These are phyloP conservation scores for Herpailurus yagouaroundi DNA, from an alignment of 2,113 vertebrate genomes.

Conservation along the genomic window DNA sequence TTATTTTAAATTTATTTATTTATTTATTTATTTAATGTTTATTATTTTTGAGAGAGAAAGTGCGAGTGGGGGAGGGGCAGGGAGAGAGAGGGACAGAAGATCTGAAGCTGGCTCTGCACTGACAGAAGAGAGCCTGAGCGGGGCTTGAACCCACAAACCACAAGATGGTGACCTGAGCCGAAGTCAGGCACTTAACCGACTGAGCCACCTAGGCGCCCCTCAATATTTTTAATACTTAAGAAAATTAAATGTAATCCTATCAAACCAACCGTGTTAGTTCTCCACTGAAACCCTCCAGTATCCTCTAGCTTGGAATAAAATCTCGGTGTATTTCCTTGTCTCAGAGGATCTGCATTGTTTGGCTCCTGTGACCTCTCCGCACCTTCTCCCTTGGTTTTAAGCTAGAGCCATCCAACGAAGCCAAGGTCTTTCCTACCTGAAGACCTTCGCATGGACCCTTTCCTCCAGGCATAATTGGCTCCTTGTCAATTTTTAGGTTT, in stretches of 20 bases:
- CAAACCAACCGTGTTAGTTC: background rate
- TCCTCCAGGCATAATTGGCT: background rate
- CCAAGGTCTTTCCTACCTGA: background rate
- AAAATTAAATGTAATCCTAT: background rate
- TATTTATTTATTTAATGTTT: too few species aligned
- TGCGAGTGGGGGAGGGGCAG: too few species aligned
- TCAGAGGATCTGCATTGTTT: background rate
- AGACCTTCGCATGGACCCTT: background rate
- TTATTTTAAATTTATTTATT: background rate
- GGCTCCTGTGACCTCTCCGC: background rate
- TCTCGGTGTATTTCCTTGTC: background rate
- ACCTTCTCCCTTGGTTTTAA: background rate
- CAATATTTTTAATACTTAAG: background rate
- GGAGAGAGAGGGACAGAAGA: too few species aligned
- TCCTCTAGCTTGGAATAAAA: background rate
- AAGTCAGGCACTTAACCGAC: background rate
- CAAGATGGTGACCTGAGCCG: background rate
- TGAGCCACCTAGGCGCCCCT: background rate
- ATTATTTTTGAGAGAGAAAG: too few species aligned
- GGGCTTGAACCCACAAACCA: background rate
- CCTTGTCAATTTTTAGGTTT: background rate
- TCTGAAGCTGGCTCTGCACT: too few species aligned
- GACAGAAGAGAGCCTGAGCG: background rate
- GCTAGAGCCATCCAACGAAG: background rate
- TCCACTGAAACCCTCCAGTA: background rate